Evolutionary conservation across 1,140 invertebrate genomes (phyloP), one percentile per base, ranked within the genome.

Genomic region (Planococcus citri): DNA sequence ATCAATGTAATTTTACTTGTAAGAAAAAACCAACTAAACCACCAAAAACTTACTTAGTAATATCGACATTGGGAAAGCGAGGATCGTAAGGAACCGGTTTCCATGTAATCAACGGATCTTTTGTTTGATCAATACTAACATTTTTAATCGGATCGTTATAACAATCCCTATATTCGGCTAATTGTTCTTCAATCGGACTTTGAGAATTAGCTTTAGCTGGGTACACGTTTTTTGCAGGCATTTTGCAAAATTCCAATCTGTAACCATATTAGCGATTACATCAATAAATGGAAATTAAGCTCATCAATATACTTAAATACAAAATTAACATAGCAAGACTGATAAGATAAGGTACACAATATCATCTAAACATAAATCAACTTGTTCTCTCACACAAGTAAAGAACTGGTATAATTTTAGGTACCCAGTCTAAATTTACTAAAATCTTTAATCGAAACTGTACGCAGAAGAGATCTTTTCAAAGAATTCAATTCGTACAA

Each of bases 21-120:
- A 33, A 33, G 29, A 33, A 12, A 33, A 33, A 51, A 51, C n/a
- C n/a, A n/a, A 14, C 10, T 51, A 6, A n/a, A 51, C n/a, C n/a
- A 51, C 41, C 41, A 17, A 14, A 25, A 64, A 64, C 60, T 64
- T 27, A 64, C 60, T 64, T 64, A 17, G 60, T 24, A 64, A 64
- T 25, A 64, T 64, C 60, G 9, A 21, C 24, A 17, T 64, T 64
- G 24, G 60, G 60, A 20, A 24, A 64, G 9, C 60, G 21, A 64
- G 60, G 60, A 64, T 64, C 60, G 17, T 64, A 64, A 64, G 21
- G 22, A 64, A 64, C 60, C 10, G 60, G 60, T 27, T 64, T 64
- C 60, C 60, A 64, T 9, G 20, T 17, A 64, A 64, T 64, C 21
- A 24, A 20, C 22, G 60, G 60, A 25, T 64, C 60, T 10, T 25